A percentile compares a stretch with the other conserved stretches of the same genome.
phyloP scores from a whole-genome alignment of 2,113 vertebrate species.

The Pitta sordida region DNA sequence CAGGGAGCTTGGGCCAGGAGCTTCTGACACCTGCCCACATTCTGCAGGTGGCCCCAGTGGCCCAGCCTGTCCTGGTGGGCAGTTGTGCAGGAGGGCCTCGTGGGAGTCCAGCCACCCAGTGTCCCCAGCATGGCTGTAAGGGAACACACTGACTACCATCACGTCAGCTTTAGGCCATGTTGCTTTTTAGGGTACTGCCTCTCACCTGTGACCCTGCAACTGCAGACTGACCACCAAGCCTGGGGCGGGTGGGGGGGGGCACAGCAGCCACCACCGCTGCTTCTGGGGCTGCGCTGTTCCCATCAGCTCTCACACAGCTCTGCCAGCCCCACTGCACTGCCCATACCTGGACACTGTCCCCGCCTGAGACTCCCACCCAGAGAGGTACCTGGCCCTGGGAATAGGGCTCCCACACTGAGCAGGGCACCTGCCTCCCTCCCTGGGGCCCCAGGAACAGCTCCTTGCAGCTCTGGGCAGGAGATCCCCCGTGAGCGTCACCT shows the following conservation, averaged over 20 bases:
- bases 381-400: not conserved
- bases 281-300: not conserved
- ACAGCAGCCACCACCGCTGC: not conserved
- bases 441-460: not conserved
- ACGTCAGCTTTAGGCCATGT: not conserved
- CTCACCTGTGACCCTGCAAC: not conserved
- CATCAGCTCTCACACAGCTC: not conserved
- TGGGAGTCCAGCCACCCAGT: not conserved
- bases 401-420: fast-evolving
- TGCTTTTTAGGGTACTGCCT: not conserved
- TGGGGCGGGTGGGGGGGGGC: not conserved
- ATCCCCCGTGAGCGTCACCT: not conserved
- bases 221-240: not conserved
- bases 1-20: not conserved
- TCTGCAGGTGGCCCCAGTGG: not conserved
- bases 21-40: not conserved
- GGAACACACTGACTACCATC: not conserved
- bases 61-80: not conserved
- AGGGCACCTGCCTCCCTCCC: fast-evolving
- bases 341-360: fast-evolving
- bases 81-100: fast-evolving
- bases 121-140: not conserved
- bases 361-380: not conserved
- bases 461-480: not conserved
- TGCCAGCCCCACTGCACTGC: not conserved